Conservation (phyloP, 2,888 invertebrate species). For the Orthosia cruda region DNA sequence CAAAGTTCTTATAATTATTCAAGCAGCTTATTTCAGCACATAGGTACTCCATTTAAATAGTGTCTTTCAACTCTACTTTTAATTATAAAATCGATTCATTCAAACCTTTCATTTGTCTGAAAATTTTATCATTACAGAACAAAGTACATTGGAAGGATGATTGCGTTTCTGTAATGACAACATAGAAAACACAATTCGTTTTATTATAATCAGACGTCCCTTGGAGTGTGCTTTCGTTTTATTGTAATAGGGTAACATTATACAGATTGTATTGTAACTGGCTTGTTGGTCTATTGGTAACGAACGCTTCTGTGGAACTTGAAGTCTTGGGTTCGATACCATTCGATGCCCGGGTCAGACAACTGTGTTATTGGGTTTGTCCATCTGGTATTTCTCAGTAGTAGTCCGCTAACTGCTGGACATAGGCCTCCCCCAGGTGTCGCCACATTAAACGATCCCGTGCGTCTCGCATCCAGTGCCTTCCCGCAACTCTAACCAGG, state of each 20-base stretch:
- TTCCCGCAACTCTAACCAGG: too few species aligned
- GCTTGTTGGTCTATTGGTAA: constrained; percentile 9
- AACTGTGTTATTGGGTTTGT: too few species aligned
- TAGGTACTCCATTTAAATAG: neutral
- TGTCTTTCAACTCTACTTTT: constrained; percentile 16
- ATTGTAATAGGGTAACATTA: constrained; percentile 52
- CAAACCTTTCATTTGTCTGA: constrained; percentile 38
- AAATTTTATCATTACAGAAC: constrained; percentile 36
- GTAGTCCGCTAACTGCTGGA: too few species aligned
- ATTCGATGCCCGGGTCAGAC: too few species aligned
- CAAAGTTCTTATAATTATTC: neutral
- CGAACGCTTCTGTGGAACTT: too few species aligned
- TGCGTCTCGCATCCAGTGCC: too few species aligned
- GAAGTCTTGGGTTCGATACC: too few species aligned
- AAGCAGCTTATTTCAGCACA: neutral
- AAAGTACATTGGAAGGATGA: constrained; percentile 46
- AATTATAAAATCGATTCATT: constrained; percentile 44
- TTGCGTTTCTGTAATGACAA: constrained; percentile 62
- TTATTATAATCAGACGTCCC: constrained; percentile 67
- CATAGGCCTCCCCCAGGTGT: too few species aligned
- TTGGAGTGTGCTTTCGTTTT: constrained; percentile 60
- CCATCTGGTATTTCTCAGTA: too few species aligned
- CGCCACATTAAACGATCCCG: too few species aligned
- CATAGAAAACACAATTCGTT: constrained; percentile 60
- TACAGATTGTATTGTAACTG: constrained; percentile 62